A percentile compares a stretch with the other conserved stretches of the same genome.
Conservation (phyloP, 2,113 vertebrate genomes). For the Aegithalos caudatus region DNA sequence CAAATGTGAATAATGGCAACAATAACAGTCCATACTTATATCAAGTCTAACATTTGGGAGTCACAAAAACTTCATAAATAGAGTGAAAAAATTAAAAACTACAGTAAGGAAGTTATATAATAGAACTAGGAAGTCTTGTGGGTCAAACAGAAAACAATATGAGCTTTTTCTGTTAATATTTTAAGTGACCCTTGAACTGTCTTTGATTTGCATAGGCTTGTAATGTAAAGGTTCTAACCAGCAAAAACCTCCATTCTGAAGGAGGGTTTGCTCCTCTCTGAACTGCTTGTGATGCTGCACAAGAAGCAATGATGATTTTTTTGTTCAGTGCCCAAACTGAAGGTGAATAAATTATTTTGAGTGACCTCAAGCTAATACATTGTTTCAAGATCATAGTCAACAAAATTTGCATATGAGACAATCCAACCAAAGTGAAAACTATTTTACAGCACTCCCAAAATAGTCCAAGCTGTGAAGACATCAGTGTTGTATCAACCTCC, state of each 20-base stretch:
- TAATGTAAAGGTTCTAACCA: neutral
- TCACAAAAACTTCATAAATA: neutral
- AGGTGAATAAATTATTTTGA: neutral
- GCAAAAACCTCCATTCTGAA: neutral
- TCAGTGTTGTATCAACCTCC: neutral
- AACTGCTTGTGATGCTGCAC: neutral
- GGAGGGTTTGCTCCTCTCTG: neutral
- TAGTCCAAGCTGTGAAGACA: neutral
- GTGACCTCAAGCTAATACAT: neutral
- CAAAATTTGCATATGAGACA: fast-evolving
- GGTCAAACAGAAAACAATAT: neutral
- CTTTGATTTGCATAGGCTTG: neutral
- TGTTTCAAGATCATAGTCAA: neutral
- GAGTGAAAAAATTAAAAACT: neutral
- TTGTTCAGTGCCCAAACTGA: neutral
- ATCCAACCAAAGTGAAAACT: neutral
- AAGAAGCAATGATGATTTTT: neutral
- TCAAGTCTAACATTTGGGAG: neutral
- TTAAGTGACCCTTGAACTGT: neutral
- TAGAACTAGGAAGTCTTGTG: neutral
- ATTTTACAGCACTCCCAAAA: neutral
- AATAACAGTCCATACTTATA: neutral
- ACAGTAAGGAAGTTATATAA: neutral
- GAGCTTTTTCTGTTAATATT: neutral
- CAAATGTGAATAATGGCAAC: neutral